phyloP scores from a whole-genome alignment of 2,113 vertebrate genomes.

The Strix uralensis region DNA sequence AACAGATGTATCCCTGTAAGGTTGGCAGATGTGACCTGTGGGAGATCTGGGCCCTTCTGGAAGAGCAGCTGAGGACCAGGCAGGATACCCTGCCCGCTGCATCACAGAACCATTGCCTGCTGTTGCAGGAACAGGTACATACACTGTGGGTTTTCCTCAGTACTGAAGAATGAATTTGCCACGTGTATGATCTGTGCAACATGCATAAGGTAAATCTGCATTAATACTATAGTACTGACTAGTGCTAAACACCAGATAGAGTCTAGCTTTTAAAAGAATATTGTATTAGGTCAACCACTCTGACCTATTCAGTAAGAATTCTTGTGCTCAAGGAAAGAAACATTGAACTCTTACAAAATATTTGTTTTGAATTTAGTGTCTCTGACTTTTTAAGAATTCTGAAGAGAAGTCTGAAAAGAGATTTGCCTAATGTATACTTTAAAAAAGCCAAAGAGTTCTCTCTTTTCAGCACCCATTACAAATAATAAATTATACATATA shows the following conservation, averaged over 20 bases:
- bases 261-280: background rate
- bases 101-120: background rate
- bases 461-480: background rate
- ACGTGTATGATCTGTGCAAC: background rate
- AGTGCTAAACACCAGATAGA: fast-evolving
- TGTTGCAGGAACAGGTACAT: background rate
- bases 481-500: slow-evolving; percentile 19
- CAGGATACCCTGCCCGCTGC: background rate
- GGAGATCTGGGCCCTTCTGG: background rate
- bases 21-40: background rate
- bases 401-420: background rate
- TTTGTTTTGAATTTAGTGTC: background rate
- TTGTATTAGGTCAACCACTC: background rate
- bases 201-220: background rate
- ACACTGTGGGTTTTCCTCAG: background rate
- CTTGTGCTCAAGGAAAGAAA: background rate
- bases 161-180: background rate
- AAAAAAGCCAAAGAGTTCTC: background rate
- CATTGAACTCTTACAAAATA: background rate
- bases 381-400: background rate
- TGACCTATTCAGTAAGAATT: background rate
- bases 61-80: background rate
- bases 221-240: background rate
- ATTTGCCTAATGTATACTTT: background rate
- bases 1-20: background rate